Percentiles rank a stretch among this genome's conserved stretches.
These are phyloP conservation scores for Dissostichus mawsoni DNA, from an alignment of 2,113 vertebrate genomes.

Conservation along the genomic window DNA sequence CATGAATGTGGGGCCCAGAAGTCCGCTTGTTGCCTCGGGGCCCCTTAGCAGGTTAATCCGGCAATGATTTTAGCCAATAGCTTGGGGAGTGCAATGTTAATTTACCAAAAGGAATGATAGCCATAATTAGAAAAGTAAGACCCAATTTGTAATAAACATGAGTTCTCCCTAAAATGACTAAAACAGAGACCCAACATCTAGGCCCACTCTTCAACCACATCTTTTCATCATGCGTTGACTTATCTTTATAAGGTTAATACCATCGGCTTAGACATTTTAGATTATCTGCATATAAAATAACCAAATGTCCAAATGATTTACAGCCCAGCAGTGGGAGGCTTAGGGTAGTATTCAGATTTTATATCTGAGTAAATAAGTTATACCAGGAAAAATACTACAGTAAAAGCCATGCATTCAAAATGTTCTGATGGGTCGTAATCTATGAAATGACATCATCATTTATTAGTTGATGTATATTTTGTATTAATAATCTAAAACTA, in stretches of 20 bases:
- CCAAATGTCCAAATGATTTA: not conserved
- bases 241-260: not conserved
- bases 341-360: too few relatives aligned
- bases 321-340: too few relatives aligned
- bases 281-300: not conserved
- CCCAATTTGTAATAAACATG: not conserved
- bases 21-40: not conserved
- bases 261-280: not conserved
- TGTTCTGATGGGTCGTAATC: too few relatives aligned
- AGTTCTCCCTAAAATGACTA: not conserved
- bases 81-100: not conserved
- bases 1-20: not conserved
- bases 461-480: too few relatives aligned
- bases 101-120: not conserved
- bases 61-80: not conserved
- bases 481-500: too few relatives aligned
- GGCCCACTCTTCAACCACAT: not conserved
- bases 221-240: not conserved
- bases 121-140: not conserved
- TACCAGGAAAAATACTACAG: too few relatives aligned
- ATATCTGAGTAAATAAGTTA: too few relatives aligned
- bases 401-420: too few relatives aligned
- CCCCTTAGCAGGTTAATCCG: conserved; percentile 4
- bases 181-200: not conserved
- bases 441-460: too few relatives aligned